These are phyloP conservation scores for Chelmon rostratus DNA, from an alignment of 2,797 vertebrate genomes.

Conservation along the genomic window DNA sequence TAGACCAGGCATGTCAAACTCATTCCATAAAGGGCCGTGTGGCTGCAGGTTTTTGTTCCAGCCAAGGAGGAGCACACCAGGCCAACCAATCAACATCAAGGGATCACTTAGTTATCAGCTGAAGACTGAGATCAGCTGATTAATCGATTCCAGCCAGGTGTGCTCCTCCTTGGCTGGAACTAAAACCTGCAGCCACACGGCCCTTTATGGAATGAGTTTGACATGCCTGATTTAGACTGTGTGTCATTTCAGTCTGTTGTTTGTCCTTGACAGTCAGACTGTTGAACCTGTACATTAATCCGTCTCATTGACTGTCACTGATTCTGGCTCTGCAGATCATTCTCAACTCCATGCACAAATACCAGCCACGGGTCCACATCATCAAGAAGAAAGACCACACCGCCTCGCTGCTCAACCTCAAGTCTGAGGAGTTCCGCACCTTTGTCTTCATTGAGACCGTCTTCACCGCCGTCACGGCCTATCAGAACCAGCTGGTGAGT, in stretches of 20 bases:
- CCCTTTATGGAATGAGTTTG: no score
- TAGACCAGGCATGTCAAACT: no score
- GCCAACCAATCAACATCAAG: no score
- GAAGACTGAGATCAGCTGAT: no score
- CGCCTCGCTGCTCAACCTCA: constrained; percentile 95
- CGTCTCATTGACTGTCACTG: background rate
- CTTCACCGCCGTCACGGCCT: constrained; percentile 98
- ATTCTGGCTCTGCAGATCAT: constrained; percentile 89
- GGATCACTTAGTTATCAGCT: no score
- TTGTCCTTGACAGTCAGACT: background rate
- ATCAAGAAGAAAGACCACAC: constrained; percentile 99
- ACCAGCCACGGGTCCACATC: constrained; percentile 98
- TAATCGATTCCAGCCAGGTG: no score
- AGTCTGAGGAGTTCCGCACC: constrained; percentile 98
- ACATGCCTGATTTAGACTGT: no score
- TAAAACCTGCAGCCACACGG: no score
- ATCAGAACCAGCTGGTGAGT: constrained; percentile 99
- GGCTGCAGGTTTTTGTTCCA: no score
- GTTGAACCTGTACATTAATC: background rate
- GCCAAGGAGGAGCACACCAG: no score
- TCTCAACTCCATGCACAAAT: constrained; percentile 99
- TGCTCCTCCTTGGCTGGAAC: no score
- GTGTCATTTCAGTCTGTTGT: background rate
- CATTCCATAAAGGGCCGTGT: no score
- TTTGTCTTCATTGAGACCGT: constrained; percentile 98